phyloP scores from a whole-genome alignment of 2,797 vertebrate species.

The Megalops cyprinoides region DNA sequence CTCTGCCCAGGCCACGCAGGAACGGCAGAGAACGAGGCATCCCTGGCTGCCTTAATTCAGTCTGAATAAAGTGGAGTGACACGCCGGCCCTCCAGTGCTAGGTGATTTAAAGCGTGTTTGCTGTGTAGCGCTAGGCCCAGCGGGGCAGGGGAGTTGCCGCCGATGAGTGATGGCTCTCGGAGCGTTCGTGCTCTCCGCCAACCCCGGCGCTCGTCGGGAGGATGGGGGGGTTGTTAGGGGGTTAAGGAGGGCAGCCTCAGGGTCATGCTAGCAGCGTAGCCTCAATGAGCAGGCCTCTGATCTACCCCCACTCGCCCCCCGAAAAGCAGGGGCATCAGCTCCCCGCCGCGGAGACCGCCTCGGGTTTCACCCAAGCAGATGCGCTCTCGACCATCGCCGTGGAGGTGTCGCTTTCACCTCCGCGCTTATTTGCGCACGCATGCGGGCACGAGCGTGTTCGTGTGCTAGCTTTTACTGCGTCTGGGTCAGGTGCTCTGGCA shows the following conservation, averaged over 20 bases:
- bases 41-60: too few species aligned
- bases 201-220: background rate
- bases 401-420: background rate
- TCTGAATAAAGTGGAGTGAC: too few species aligned
- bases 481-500: too few species aligned
- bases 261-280: background rate
- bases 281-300: too few species aligned
- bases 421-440: background rate
- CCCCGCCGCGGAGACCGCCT: background rate
- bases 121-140: background rate
- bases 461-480: too few species aligned
- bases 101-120: background rate
- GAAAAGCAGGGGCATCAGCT: background rate
- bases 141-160: background rate
- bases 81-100: background rate
- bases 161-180: background rate
- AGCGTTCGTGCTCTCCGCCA: too few species aligned
- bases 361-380: too few species aligned
- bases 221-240: background rate
- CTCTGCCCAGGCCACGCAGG: too few species aligned
- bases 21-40: too few species aligned
- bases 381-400: background rate
- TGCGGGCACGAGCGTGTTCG: too few species aligned
- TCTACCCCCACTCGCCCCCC: background rate
- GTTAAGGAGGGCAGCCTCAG: background rate